Evolutionary conservation across 1,140 invertebrate genomes (phyloP).

Genomic region (Zaprionus taronus): DNA sequence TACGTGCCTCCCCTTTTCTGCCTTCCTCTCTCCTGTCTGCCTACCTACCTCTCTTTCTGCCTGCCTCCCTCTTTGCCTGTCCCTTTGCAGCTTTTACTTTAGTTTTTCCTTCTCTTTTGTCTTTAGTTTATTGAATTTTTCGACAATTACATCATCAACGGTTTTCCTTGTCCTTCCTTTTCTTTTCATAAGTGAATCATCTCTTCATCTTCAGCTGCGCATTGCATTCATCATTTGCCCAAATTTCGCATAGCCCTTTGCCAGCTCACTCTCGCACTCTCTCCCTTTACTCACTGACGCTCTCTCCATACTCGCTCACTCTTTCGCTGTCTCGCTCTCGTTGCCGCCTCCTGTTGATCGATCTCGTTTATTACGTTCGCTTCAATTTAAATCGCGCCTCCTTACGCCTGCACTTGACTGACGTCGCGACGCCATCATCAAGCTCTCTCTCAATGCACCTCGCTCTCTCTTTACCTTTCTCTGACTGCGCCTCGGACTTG

Average conservation of each 20-base stretch:
- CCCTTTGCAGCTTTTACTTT: not conserved
- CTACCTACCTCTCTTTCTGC: no score
- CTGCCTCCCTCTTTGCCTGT: not conserved
- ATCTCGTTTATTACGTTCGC: constrained; percentile 63
- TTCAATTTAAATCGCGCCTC: constrained; percentile 60
- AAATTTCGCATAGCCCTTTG: constrained; percentile 19
- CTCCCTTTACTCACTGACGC: constrained; percentile 15
- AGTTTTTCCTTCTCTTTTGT: constrained; percentile 17
- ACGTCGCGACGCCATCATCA: constrained; percentile 8
- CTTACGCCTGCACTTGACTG: constrained; percentile 30
- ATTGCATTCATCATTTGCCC: constrained; percentile 31
- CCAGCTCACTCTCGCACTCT: constrained; percentile 12
- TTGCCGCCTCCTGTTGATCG: constrained; percentile 2
- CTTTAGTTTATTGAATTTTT: constrained; percentile 53
- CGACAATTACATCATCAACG: constrained; percentile 56
- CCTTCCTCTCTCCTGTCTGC: not conserved
- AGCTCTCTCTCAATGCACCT: not conserved
- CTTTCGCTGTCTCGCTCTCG: constrained; percentile 6
- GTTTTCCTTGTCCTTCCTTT: not conserved
- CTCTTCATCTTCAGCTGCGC: constrained; percentile 6
- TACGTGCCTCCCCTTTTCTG: not conserved
- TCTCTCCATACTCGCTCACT: not conserved
- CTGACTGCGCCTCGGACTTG: not conserved
- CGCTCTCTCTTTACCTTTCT: constrained; percentile 11
- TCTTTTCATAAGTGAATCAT: constrained; percentile 33